Conservation (phyloP, 2,113 vertebrate species). For the Verasper variegatus region DNA sequence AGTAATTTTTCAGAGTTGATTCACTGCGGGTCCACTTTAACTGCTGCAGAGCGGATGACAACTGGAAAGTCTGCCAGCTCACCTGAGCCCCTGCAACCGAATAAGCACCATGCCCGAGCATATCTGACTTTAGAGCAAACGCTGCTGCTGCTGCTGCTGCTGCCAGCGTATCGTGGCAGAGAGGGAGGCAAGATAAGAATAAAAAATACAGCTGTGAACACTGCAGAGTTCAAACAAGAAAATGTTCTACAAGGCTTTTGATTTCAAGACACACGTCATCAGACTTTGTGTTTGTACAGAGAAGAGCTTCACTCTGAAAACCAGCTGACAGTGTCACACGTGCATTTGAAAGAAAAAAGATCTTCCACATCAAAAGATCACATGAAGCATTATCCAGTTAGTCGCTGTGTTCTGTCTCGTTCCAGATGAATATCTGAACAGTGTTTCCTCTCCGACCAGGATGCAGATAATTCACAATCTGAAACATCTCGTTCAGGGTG, state of each 20-base stretch:
- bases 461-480: constrained; percentile 37
- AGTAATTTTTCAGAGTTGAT: constrained; percentile 79
- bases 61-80: constrained; percentile 41
- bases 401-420: constrained; percentile 45
- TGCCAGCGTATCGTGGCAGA: too few species aligned
- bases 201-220: too few species aligned
- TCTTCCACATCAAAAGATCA: constrained; percentile 39
- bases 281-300: constrained; percentile 42
- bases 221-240: neutral
- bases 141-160: too few species aligned
- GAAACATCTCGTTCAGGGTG: constrained; percentile 24
- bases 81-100: constrained; percentile 42
- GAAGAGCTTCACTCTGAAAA: constrained; percentile 7
- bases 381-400: constrained; percentile 30
- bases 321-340: neutral
- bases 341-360: constrained; percentile 28
- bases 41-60: constrained; percentile 61
- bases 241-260: constrained; percentile 38
- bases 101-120: constrained; percentile 37
- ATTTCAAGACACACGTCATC: constrained; percentile 45
- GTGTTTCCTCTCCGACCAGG: constrained; percentile 21
- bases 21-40: constrained; percentile 70
- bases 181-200: too few species aligned
- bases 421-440: constrained; percentile 21
- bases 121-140: constrained; percentile 2